phyloP scores from a whole-genome alignment of 2,797 vertebrate genomes.

The Zonotrichia albicollis region DNA sequence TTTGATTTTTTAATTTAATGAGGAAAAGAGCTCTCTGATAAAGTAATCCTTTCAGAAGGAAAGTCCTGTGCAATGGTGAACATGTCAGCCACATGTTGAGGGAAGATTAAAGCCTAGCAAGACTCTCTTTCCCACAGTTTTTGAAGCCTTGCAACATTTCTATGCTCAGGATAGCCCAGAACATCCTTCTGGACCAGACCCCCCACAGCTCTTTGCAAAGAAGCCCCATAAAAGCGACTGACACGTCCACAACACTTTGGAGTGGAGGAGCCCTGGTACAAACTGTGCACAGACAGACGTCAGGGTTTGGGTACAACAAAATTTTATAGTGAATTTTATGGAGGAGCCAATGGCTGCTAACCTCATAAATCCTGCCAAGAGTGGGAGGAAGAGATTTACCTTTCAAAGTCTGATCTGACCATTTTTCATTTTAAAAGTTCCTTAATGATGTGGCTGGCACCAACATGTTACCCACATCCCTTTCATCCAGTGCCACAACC shows the following conservation, averaged over 20 bases:
- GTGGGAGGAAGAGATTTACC: not conserved
- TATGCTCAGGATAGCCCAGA: not conserved
- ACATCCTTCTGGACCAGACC: not conserved
- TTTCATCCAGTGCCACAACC: not conserved
- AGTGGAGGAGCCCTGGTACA: not conserved
- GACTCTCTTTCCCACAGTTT: conserved; percentile 36
- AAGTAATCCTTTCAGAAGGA: conserved; percentile 40
- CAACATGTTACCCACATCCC: not conserved
- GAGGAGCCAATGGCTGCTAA: not conserved
- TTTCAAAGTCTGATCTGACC: not conserved
- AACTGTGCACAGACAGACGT: not conserved
- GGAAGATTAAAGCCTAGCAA: conserved; percentile 28
- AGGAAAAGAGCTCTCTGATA: conserved; percentile 35
- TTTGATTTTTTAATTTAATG: conserved; percentile 61
- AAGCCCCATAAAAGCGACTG: not conserved
- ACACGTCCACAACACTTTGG: not conserved
- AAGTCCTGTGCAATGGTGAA: not conserved
- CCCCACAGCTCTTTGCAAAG: not conserved
- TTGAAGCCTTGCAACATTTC: not conserved
- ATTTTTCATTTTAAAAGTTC: not conserved
- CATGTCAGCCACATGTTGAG: not conserved
- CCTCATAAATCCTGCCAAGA: not conserved
- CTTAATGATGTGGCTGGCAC: not conserved
- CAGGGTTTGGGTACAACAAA: not conserved
- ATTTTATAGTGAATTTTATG: not conserved